These are phyloP conservation scores for Caenorhabditis becei DNA, from an alignment of 2,888 invertebrate genomes.

Conservation along the genomic window DNA sequence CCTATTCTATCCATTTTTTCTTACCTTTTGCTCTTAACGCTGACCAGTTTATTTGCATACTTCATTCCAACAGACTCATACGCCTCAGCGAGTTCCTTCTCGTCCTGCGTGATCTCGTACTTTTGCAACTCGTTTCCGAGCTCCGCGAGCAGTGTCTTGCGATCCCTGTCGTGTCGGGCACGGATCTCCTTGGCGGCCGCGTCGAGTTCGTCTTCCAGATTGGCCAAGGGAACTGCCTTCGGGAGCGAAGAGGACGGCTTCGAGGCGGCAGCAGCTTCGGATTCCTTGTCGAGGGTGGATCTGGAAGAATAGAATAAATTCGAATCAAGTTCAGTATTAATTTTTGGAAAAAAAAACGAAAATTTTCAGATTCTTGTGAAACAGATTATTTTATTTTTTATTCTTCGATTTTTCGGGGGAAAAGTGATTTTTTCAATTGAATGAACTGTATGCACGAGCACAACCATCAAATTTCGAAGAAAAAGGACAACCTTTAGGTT, in stretches of 20 bases:
- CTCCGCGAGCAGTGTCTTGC: slow-evolving; percentile 69
- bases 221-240: slow-evolving; percentile 27
- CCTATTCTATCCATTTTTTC: no score
- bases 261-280: slow-evolving; percentile 9
- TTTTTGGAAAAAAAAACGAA: no score
- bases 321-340: background rate
- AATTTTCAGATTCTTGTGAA: no score
- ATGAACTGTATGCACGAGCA: no score
- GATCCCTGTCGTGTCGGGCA: slow-evolving; percentile 73
- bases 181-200: slow-evolving; percentile 75
- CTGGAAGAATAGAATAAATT: slow-evolving; percentile 13
- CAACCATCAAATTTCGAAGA: no score
- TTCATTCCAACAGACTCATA: slow-evolving; percentile 58
- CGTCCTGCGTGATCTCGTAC: slow-evolving; percentile 70
- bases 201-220: slow-evolving; percentile 74
- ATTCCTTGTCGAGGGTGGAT: slow-evolving; percentile 31
- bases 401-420: no score
- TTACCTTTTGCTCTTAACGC: slow-evolving; percentile 71
- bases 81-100: slow-evolving; percentile 67
- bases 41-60: slow-evolving; percentile 62
- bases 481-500: no score
- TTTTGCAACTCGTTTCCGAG: slow-evolving; percentile 67
- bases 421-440: no score
- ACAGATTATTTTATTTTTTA: background rate
- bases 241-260: slow-evolving; percentile 1